A percentile compares a stretch with the other conserved stretches of the same genome.
Evolutionary conservation across 2,888 invertebrate genomes (phyloP).

Genomic region (Fragum fragum): DNA sequence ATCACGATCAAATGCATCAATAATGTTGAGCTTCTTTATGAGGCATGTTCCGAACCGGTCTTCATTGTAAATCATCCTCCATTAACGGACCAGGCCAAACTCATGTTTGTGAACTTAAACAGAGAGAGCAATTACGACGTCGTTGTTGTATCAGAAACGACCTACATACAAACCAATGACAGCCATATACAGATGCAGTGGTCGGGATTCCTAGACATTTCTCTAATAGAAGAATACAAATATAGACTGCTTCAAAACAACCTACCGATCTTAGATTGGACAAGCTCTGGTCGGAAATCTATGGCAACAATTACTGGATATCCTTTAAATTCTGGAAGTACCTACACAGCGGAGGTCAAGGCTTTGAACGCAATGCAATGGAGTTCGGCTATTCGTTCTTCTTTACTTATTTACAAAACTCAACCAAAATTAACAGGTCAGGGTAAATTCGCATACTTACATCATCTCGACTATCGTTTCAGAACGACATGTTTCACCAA

Average conservation of each 20-base stretch:
- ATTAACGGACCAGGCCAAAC: background rate
- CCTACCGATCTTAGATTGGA: background rate
- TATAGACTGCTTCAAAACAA: background rate
- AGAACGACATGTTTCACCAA: too few relatives aligned
- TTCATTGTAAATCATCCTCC: background rate
- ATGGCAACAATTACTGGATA: background rate
- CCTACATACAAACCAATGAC: conserved; percentile 6
- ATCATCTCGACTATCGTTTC: too few relatives aligned
- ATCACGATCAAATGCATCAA: background rate
- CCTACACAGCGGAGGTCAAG: conserved; percentile 13
- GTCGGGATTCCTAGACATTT: background rate
- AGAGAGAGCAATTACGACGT: background rate
- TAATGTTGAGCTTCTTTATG: background rate
- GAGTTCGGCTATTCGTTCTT: background rate
- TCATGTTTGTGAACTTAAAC: background rate
- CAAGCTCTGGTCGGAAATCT: background rate
- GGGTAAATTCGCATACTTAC: too few relatives aligned
- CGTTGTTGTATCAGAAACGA: background rate
- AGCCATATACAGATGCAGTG: conserved; percentile 14
- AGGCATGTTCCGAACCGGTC: background rate
- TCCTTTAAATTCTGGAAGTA: background rate
- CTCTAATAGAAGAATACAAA: background rate
- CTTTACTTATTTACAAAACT: background rate
- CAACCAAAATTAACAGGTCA: conserved; percentile 1
- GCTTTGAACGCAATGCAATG: background rate